Evolutionary conservation across 2,113 vertebrate species (phyloP).

Genomic region (Strix uralensis): DNA sequence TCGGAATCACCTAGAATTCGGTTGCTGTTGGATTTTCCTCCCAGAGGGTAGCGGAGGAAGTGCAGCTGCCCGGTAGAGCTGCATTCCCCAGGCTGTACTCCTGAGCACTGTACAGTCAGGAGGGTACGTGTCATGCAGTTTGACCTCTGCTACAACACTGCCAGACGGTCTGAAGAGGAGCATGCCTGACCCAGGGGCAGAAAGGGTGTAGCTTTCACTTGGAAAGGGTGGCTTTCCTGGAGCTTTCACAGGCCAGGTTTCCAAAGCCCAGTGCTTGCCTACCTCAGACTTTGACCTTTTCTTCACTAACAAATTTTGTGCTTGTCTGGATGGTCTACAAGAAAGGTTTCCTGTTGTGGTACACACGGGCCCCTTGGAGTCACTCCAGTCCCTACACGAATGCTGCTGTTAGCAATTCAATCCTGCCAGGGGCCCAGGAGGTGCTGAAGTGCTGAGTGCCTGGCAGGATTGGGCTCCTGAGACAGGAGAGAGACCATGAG

Average conservation of each 20-base stretch:
- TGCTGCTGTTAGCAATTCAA: background rate
- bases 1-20: background rate
- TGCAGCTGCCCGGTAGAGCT: conserved; percentile 29
- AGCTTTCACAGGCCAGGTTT: background rate
- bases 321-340: conserved; percentile 6
- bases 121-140: background rate
- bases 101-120: background rate
- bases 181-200: background rate
- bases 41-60: conserved; percentile 36
- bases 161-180: background rate
- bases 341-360: conserved; percentile 3
- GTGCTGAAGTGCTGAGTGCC: background rate
- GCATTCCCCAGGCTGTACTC: conserved; percentile 15
- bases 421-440: background rate
- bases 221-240: background rate
- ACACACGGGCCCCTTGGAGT: background rate
- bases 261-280: background rate
- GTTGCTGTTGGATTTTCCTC: conserved; percentile 33
- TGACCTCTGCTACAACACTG: background rate
- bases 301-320: background rate
- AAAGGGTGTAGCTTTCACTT: background rate
- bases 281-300: background rate
- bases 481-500: background rate
- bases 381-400: background rate
- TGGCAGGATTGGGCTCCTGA: background rate